A percentile compares a stretch with the other conserved stretches of the same genome.
Evolutionary conservation across 1,140 invertebrate species (phyloP).

Genomic region (Dendrolimus kikuchii): DNA sequence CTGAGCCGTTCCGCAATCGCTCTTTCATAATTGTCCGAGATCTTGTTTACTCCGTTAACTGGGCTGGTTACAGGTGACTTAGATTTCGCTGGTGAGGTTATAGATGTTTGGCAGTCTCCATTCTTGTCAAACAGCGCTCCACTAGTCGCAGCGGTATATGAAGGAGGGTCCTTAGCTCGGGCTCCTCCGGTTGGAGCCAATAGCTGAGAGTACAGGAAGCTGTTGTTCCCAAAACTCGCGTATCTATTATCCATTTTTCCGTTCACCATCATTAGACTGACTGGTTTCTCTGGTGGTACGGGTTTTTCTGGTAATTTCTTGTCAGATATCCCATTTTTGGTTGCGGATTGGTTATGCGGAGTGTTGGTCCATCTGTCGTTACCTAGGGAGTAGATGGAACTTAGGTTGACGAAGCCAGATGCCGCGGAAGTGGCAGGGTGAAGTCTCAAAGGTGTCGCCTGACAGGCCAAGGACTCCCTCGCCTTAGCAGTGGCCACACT

Average conservation of each 20-base stretch:
- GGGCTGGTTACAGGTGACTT: conserved; percentile 54
- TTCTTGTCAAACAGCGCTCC: conserved; percentile 38
- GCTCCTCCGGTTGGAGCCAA: conserved; percentile 39
- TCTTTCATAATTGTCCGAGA: conserved; percentile 67
- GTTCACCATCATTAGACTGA: conserved; percentile 63
- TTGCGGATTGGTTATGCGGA: conserved; percentile 16
- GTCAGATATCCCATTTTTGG: conserved; percentile 44
- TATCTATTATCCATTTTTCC: conserved; percentile 59
- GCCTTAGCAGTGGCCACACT: conserved; percentile 9
- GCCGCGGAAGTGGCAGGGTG: conserved; percentile 5
- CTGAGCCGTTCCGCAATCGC: conserved; percentile 55
- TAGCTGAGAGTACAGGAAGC: conserved; percentile 67
- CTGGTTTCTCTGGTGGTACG: conserved; percentile 57
- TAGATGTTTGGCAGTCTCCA: conserved; percentile 21
- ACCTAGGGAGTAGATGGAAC: conserved; percentile 63
- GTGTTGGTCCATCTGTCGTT: conserved; percentile 36
- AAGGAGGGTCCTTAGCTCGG: conserved; percentile 52
- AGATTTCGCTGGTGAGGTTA: conserved; percentile 38
- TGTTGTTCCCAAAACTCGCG: conserved; percentile 54
- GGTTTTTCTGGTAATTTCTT: conserved; percentile 53
- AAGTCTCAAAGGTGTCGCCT: conserved; percentile 6
- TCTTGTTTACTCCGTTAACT: conserved; percentile 64
- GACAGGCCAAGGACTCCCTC: conserved; percentile 15
- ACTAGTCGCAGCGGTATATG: conserved; percentile 49
- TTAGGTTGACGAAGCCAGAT: conserved; percentile 61